phyloP scores from a whole-genome alignment of 2,888 invertebrate species.

The Molorchus minor region DNA sequence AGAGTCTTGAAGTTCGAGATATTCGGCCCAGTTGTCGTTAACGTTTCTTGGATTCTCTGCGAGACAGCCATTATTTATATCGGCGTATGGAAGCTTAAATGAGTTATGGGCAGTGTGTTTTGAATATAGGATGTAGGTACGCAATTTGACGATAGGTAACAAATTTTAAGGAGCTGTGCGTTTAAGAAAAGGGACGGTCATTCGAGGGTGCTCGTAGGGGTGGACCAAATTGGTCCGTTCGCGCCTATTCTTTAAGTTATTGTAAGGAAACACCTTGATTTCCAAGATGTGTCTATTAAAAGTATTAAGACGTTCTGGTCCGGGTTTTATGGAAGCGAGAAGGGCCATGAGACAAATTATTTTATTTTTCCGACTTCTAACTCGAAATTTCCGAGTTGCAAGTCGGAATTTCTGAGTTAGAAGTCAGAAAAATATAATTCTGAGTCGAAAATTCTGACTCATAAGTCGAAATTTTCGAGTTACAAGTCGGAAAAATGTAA shows the following conservation, averaged over 20 bases:
- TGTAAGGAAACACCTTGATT: not conserved
- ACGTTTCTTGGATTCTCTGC: conserved; percentile 49
- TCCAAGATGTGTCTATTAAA: too few species aligned
- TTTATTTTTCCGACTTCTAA: too few species aligned
- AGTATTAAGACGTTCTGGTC: too few species aligned
- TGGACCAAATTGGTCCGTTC: conserved; percentile 30
- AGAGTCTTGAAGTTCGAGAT: conserved; percentile 18
- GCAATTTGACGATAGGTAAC: conserved; percentile 46
- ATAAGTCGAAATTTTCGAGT: too few species aligned
- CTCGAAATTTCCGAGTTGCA: too few species aligned
- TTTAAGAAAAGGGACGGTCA: conserved; percentile 11
- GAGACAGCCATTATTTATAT: conserved; percentile 42
- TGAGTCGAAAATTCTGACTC: too few species aligned
- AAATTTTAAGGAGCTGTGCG: conserved; percentile 46
- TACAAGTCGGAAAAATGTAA: too few species aligned
- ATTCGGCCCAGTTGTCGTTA: conserved; percentile 51
- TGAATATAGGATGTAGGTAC: too few species aligned
- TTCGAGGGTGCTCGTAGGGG: conserved; percentile 15
- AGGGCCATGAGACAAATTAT: too few species aligned
- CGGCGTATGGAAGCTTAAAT: conserved; percentile 47
- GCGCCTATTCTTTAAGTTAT: conserved; percentile 5
- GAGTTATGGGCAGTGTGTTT: conserved; percentile 50
- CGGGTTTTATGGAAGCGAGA: too few species aligned
- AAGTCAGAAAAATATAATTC: too few species aligned
- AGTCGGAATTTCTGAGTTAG: too few species aligned